Percentiles rank a stretch among this genome's conserved stretches.
phyloP scores from a whole-genome alignment of 2,113 vertebrate species.

The Naja naja region DNA sequence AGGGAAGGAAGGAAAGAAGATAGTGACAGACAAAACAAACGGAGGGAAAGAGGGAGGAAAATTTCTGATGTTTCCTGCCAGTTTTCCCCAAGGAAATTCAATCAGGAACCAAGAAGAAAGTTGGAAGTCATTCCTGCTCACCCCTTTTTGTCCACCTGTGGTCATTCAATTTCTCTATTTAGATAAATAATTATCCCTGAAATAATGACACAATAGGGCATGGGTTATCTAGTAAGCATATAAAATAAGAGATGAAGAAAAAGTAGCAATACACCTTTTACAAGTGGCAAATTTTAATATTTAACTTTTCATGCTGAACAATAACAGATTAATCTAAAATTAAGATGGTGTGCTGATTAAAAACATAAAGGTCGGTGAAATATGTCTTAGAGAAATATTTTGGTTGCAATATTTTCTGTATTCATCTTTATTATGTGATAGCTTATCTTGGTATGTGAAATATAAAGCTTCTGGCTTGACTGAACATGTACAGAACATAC shows the following conservation, averaged over 20 bases:
- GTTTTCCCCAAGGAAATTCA: too few species aligned
- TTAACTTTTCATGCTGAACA: not conserved
- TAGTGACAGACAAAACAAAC: too few species aligned
- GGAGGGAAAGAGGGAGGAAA: too few species aligned
- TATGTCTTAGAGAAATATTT: not conserved
- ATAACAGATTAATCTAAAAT: not conserved
- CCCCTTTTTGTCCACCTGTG: too few species aligned
- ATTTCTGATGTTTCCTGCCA: too few species aligned
- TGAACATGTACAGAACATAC: not conserved
- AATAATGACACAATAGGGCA: too few species aligned
- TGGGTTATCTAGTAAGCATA: not conserved
- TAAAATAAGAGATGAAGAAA: not conserved
- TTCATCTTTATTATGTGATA: not conserved
- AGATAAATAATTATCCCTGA: too few species aligned
- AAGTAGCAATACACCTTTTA: not conserved
- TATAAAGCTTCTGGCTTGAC: not conserved
- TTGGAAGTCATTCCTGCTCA: too few species aligned
- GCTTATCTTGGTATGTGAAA: not conserved
- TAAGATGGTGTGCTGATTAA: not conserved
- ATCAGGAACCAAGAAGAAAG: too few species aligned
- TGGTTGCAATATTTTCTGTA: not conserved
- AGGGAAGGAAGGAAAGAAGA: too few species aligned
- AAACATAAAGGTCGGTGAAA: not conserved
- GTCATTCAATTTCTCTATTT: too few species aligned
- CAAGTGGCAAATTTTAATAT: not conserved